Evolutionary conservation across 2,797 vertebrate genomes (phyloP), one percentile per base, ranked within the genome.

Genomic region (Echiichthys vipera): DNA sequence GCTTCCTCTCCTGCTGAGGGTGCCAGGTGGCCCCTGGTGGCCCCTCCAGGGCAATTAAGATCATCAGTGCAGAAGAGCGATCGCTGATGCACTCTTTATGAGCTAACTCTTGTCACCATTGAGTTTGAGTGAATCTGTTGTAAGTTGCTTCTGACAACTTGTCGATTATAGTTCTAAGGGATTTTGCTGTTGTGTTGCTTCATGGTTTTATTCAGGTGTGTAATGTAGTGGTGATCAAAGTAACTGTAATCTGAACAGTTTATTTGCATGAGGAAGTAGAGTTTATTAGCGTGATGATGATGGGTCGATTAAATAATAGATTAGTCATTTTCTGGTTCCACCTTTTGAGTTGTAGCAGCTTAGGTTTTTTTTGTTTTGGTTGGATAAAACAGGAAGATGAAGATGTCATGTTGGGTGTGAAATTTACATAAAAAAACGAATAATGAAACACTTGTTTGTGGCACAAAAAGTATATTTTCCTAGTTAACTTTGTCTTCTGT

Each of bases 1-100:
- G 53, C 77, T 70, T 74, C 73, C 62, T 71, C 83, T 71, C 81
- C 84, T 90, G 84, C 89, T 89, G 85, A 84, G 84, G 84, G 81
- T 78, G 85, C 84, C 89, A 92, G 90, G 92, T 88, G 86, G 89
- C 75, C 84, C 81, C 70, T 64, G 77, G 83, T 83, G 83, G 90
- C 71, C 81, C 86, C 75, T 78, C 59, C 81, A 78, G 81, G 78
- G 82, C 85, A 85, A 69, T 84, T 89, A 84, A 78, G 57, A 74
- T 68, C 1, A 29, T 81, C 72, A 78, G 66, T 78, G 75, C 51
- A 55, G 72, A 81, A 79, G 83, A 85, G 39, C 73, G 74, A 84
- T 85, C 30, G 76, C 56, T 73, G 84, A 61, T 78, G 78, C 49
- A 68, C 77, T 30, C 45, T 27, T 30, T 22, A 22, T 66, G 7